Evolutionary conservation across 2,797 vertebrate species (phyloP).

Genomic region (Phaenicophaeus curvirostris): DNA sequence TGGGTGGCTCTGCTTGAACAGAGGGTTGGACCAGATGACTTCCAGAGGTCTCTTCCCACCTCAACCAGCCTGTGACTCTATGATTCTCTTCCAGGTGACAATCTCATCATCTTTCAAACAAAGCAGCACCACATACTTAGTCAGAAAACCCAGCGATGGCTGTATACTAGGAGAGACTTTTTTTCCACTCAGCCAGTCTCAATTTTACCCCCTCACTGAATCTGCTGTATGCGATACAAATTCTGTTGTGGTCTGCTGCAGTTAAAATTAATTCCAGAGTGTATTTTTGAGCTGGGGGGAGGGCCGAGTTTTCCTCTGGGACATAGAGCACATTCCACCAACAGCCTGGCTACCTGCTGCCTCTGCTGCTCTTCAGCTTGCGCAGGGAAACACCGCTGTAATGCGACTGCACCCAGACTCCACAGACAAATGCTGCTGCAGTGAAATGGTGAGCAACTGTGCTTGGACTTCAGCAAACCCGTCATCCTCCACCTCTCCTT

Average conservation of each 20-base stretch:
- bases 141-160: neutral
- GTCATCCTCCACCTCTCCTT: fast-evolving
- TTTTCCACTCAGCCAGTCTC: neutral
- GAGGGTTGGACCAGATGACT: neutral
- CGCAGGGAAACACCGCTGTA: fast-evolving
- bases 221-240: fast-evolving
- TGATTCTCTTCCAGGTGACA: neutral
- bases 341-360: neutral
- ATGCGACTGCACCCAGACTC: fast-evolving
- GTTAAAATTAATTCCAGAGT: neutral
- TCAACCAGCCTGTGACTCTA: neutral
- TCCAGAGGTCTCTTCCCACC: neutral
- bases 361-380: neutral
- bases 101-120: neutral
- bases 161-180: neutral
- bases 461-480: neutral
- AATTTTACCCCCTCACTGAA: fast-evolving
- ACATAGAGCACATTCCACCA: fast-evolving
- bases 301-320: neutral
- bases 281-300: neutral
- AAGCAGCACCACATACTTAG: neutral
- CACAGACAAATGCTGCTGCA: fast-evolving
- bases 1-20: neutral
- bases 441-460: fast-evolving
- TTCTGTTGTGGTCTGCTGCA: neutral